Conservation (phyloP, 2,888 invertebrate species). For the Hemithea aestivaria region DNA sequence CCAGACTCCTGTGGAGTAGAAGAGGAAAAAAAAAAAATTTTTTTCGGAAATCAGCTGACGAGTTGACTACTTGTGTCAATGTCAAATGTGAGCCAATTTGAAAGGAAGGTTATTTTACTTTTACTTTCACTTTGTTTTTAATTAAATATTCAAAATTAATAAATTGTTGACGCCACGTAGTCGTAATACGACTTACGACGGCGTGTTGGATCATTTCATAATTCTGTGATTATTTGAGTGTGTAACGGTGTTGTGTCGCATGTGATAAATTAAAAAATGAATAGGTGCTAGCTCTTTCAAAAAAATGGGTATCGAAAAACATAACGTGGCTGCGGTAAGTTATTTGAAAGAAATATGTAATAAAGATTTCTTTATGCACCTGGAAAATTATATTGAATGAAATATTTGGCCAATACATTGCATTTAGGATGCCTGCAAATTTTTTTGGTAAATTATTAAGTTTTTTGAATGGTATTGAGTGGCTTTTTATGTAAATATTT, state of each 20-base stretch:
- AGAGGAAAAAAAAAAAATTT: neutral
- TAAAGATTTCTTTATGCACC: too few species aligned
- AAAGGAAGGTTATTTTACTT: constrained; percentile 1
- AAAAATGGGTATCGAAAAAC: constrained; percentile 61
- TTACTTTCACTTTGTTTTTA: constrained; percentile 18
- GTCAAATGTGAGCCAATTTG: too few species aligned
- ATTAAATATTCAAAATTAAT: constrained; percentile 7
- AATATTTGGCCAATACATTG: too few species aligned
- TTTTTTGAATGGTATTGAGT: too few species aligned
- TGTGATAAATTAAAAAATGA: constrained; percentile 7
- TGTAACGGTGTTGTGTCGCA: neutral
- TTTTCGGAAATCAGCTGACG: too few species aligned
- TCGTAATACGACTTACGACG: neutral
- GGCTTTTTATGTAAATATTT: neutral
- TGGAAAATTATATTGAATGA: too few species aligned
- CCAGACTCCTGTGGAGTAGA: too few species aligned
- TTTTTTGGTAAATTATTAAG: too few species aligned
- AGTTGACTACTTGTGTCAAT: too few species aligned
- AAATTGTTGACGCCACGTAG: constrained; percentile 15
- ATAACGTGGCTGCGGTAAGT: constrained; percentile 44
- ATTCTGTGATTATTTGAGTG: neutral
- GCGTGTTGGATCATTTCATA: neutral
- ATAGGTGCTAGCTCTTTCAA: neutral
- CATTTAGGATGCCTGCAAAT: too few species aligned
- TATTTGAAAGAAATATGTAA: neutral